A percentile compares a stretch with the other conserved stretches of the same genome.
Conservation (phyloP, 2,888 invertebrate genomes). For the Catocala fraxini region DNA sequence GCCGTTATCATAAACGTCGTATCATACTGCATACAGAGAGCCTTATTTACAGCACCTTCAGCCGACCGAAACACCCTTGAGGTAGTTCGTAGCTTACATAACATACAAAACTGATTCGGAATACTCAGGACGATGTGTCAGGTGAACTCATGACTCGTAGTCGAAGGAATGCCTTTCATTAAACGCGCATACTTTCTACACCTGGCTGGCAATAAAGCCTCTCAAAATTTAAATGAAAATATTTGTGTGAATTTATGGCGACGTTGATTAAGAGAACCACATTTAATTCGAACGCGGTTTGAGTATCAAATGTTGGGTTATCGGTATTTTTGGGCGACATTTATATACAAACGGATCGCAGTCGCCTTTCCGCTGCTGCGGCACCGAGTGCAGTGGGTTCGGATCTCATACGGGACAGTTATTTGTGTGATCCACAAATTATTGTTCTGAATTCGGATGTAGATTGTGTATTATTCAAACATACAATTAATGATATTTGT, state of each 20-base stretch:
- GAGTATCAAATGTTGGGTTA: constrained; percentile 22
- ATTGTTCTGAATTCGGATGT: no score
- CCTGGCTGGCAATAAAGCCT: constrained; percentile 61
- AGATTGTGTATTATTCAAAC: no score
- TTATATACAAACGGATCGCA: neutral
- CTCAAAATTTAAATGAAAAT: constrained; percentile 79
- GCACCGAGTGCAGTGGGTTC: no score
- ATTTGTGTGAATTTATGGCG: constrained; percentile 72
- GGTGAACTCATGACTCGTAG: constrained; percentile 27
- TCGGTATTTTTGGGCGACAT: neutral
- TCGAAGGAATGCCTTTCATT: constrained; percentile 74
- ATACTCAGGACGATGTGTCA: constrained; percentile 26
- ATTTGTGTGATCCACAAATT: no score
- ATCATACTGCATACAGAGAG: no score
- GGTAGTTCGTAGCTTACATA: neutral
- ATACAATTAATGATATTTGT: no score
- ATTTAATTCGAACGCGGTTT: constrained; percentile 42
- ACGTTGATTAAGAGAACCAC: constrained; percentile 70
- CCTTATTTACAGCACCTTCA: no score
- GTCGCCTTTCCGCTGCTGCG: neutral
- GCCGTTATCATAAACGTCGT: no score
- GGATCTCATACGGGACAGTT: no score
- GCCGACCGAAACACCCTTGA: no score
- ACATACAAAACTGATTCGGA: constrained; percentile 18
- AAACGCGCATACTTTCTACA: constrained; percentile 69